Conservation (phyloP, 1,140 invertebrate species). For the Polyergus mexicanus region DNA sequence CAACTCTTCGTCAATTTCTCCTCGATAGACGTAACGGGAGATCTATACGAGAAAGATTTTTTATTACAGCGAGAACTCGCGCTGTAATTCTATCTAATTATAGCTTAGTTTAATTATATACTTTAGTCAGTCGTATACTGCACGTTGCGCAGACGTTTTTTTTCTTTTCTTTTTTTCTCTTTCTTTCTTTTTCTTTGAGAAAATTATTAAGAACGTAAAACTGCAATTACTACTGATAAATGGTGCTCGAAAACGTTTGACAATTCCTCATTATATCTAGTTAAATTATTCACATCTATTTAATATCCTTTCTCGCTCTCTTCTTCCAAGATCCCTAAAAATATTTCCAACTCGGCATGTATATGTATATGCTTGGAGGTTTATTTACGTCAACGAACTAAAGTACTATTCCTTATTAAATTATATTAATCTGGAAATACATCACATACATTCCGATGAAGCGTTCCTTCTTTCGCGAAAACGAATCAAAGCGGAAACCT, state of each 20-base stretch:
- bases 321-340: background rate
- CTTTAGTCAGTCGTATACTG: background rate
- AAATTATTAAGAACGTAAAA: background rate
- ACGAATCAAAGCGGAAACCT: background rate
- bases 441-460: background rate
- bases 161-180: background rate
- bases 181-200: background rate
- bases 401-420: background rate
- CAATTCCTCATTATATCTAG: background rate
- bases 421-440: background rate
- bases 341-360: background rate
- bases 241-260: background rate
- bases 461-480: background rate
- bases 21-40: conserved; percentile 11
- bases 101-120: conserved; percentile 6
- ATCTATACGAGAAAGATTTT: background rate
- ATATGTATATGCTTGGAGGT: background rate
- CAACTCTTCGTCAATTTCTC: background rate
- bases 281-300: background rate
- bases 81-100: conserved; percentile 20
- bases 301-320: background rate
- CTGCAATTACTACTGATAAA: no score
- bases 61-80: background rate
- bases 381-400: background rate
- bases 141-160: background rate